A percentile compares a stretch with the other conserved stretches of the same genome.
Evolutionary conservation across 2,797 vertebrate species (phyloP).

Genomic region (Sardinella longiceps): DNA sequence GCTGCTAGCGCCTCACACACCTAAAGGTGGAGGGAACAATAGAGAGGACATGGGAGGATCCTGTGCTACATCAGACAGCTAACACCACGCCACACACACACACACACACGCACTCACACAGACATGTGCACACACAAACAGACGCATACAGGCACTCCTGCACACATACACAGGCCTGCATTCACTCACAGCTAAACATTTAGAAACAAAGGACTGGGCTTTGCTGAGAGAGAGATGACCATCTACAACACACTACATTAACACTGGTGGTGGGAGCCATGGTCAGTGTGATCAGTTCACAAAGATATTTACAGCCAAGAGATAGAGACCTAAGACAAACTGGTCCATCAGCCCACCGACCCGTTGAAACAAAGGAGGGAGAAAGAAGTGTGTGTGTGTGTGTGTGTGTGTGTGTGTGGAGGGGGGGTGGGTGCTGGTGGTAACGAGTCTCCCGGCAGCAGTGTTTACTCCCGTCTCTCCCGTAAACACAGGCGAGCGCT

Average conservation of each 20-base stretch:
- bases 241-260: neutral
- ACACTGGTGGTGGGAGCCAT: no score
- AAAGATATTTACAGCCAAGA: neutral
- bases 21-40: slow-evolving; percentile 54
- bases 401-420: neutral
- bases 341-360: slow-evolving; percentile 26
- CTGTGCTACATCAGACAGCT: slow-evolving; percentile 30
- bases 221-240: neutral
- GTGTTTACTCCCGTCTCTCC: slow-evolving; percentile 43
- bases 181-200: neutral
- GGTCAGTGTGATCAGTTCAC: neutral
- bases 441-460: slow-evolving; percentile 31
- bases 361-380: slow-evolving; percentile 35
- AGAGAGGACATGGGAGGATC: slow-evolving; percentile 33
- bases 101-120: neutral
- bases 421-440: neutral
- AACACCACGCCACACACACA: slow-evolving; percentile 3
- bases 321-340: slow-evolving; percentile 12
- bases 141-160: no score
- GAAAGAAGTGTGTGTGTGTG: neutral
- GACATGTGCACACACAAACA: neutral
- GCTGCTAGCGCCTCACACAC: slow-evolving; percentile 38
- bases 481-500: slow-evolving; percentile 34
- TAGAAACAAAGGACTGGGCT: neutral
- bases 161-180: neutral